phyloP scores from a whole-genome alignment of 2,888 invertebrate genomes.

The Morpho deidamia region DNA sequence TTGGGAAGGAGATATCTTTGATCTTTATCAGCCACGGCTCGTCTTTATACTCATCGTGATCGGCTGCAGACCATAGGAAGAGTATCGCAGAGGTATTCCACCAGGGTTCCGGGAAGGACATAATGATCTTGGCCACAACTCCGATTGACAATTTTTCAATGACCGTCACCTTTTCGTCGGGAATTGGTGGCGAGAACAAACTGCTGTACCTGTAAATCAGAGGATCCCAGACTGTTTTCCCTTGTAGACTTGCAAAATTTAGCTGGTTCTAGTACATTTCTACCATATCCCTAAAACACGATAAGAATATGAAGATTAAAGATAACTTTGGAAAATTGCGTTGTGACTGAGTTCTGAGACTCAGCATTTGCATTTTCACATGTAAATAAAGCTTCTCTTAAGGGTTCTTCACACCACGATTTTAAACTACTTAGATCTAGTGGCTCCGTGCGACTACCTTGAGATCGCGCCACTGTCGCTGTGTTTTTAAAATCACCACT shows the following conservation, averaged over 20 bases:
- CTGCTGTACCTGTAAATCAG: constrained; percentile 42
- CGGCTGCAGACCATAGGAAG: constrained; percentile 37
- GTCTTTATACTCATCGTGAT: constrained; percentile 18
- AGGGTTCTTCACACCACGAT: too few relatives aligned
- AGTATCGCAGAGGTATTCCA: constrained; percentile 57
- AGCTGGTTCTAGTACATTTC: not conserved
- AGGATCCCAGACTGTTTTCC: too few relatives aligned
- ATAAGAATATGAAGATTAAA: too few relatives aligned
- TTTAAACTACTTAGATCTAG: too few relatives aligned
- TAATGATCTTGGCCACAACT: constrained; percentile 81
- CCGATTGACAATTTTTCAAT: constrained; percentile 81
- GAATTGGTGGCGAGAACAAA: constrained; percentile 76
- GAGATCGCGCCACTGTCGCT: too few relatives aligned
- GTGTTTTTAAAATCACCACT: too few relatives aligned
- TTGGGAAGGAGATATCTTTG: constrained; percentile 34
- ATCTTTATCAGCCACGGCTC: constrained; percentile 33
- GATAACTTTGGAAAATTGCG: too few relatives aligned
- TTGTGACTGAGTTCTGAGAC: too few relatives aligned
- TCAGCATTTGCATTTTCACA: too few relatives aligned
- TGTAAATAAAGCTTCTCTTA: too few relatives aligned
- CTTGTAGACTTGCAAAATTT: not conserved
- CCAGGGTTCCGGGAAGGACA: constrained; percentile 80
- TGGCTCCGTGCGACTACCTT: too few relatives aligned
- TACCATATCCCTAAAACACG: too few relatives aligned
- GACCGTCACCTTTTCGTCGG: constrained; percentile 65